Base-by-base conservation (phyloP, 2,113 vertebrate species). In the Hippocampus guttulatus region DNA sequence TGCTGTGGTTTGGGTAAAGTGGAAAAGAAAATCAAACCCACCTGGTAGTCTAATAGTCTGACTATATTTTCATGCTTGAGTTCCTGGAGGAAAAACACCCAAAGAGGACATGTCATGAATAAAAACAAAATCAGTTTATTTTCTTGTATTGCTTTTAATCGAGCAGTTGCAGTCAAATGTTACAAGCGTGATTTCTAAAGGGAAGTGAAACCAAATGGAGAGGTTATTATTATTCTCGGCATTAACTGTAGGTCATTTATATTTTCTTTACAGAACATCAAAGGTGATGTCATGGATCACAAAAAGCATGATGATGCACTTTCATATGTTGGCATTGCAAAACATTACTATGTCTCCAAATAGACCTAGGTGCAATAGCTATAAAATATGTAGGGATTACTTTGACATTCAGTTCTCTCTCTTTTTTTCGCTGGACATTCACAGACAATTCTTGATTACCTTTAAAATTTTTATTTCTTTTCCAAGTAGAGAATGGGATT, bases 401-500 rank as follows among this genome's bases (percentile, higher is more conserved):
- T 47, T 15, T 25, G 21, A 69, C 63, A 40, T 67, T 33, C 27
- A 52, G 49, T 52, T 21, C 49, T 20, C 7, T 66, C 33, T 6
- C 5, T 38, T 2, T 38, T 38, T 10, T 18, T 38, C 54, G 1
- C 2, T 7, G 2, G 41, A 71, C 41, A 47, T 47, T 25, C 14
- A 47, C 20, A 49, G 14, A 47, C 43, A 30, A 14, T 61, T n/a
- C 3, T 25, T 33, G 7, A 11, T 88, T 93, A 98, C 96, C 96
- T 98, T 98, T 49, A 99, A 88, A 81, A 98, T 99, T 84, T 96
- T 97, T 65, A 99, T 98, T 84, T 99, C 97, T 89, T 99, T 99
- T 40, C 93, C 95, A 71, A 98, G 88, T 45, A 98, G 90, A 16
- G 94, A 92, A 76, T 98, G 95, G 5, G 96, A 97, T 85, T 97